These are phyloP conservation scores for Lepisosteus oculatus DNA, from an alignment of 2,113 vertebrate species.

Conservation along the genomic window DNA sequence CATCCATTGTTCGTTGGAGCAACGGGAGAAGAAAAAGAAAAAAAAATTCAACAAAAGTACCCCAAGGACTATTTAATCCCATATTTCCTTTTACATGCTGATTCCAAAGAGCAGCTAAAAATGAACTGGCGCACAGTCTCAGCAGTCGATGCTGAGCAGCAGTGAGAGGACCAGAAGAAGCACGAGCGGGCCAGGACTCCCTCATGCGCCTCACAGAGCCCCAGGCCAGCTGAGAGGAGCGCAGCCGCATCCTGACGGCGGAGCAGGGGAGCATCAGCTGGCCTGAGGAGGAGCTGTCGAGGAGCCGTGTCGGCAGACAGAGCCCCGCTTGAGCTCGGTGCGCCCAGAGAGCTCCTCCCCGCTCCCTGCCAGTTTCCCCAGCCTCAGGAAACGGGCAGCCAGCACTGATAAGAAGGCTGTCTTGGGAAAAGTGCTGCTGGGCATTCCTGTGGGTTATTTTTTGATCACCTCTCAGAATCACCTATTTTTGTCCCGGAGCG, in stretches of 20 bases:
- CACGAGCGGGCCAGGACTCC: conserved; percentile 45
- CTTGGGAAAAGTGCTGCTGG: conserved; percentile 69
- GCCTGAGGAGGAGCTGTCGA: conserved; percentile 57
- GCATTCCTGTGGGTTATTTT: conserved; percentile 13
- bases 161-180: conserved; percentile 48
- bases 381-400: conserved; percentile 64
- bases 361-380: conserved; percentile 38
- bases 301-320: conserved; percentile 20
- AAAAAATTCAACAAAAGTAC: conserved; percentile 72
- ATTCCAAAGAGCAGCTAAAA: conserved; percentile 69
- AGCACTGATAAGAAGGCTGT: conserved; percentile 71
- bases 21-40: conserved; percentile 68
- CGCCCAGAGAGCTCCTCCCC: conserved; percentile 13
- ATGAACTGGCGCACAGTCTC: conserved; percentile 50
- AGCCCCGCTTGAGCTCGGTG: neutral
- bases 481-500: conserved; percentile 62
- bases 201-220: conserved; percentile 61
- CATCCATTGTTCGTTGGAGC: conserved; percentile 57
- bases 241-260: conserved; percentile 66
- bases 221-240: conserved; percentile 64
- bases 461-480: conserved; percentile 57
- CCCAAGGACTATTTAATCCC: conserved; percentile 70
- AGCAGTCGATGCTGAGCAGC: conserved; percentile 41
- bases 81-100: conserved; percentile 73
- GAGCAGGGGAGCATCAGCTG: conserved; percentile 55